These are phyloP conservation scores for Standfussiana lucernea DNA, from an alignment of 2,888 invertebrate genomes.

Conservation along the genomic window DNA sequence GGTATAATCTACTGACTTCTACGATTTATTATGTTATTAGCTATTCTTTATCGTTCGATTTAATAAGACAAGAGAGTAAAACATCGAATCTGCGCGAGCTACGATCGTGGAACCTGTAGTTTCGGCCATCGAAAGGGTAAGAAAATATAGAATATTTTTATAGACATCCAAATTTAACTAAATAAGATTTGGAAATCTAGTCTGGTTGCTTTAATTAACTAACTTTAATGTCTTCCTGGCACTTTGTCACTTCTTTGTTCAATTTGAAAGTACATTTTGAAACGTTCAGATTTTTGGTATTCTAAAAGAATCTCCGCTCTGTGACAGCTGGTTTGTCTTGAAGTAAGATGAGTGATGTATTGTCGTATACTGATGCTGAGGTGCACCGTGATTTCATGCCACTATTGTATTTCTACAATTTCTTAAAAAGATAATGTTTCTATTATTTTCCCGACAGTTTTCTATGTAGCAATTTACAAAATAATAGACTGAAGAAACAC, in stretches of 20 bases:
- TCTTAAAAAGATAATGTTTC: too few species aligned
- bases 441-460: neutral
- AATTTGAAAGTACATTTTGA: neutral
- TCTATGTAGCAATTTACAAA: neutral
- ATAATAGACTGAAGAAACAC: neutral
- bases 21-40: neutral
- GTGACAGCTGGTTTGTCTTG: neutral
- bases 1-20: neutral
- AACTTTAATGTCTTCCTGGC: too few species aligned
- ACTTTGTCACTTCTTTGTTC: too few species aligned
- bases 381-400: neutral
- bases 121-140: neutral
- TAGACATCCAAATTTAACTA: conserved; percentile 8
- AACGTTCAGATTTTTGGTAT: neutral
- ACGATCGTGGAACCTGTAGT: conserved; percentile 3
- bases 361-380: neutral
- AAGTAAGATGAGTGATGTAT: neutral
- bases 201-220: neutral
- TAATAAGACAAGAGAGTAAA: neutral
- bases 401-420: neutral
- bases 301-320: neutral
- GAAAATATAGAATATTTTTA: conserved; percentile 30
- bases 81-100: neutral
- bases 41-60: neutral
- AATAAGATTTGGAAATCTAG: conserved; percentile 8